These are phyloP conservation scores for Hypercompe scribonia DNA, from an alignment of 2,888 invertebrate species.

Conservation along the genomic window DNA sequence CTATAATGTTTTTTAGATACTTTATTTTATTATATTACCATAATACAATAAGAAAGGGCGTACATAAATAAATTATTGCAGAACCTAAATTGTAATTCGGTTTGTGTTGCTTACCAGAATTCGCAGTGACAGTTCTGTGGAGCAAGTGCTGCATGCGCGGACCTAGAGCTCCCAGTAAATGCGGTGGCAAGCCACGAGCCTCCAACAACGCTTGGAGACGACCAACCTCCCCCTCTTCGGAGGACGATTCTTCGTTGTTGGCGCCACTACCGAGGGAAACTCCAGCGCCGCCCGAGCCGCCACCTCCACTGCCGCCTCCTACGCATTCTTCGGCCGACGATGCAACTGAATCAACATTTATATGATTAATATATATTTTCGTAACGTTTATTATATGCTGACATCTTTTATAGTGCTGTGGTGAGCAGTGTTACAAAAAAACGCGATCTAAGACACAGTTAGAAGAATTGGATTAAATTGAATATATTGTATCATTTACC, in stretches of 20 bases:
- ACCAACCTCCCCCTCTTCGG: constrained; percentile 98
- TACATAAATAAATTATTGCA: not conserved
- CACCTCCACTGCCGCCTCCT: constrained; percentile 55
- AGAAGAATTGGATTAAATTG: not conserved
- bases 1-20: not conserved
- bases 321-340: constrained; percentile 76
- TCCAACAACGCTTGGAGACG: constrained; percentile 97
- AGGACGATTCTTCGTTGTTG: constrained; percentile 77
- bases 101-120: constrained; percentile 65
- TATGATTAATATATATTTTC: not conserved
- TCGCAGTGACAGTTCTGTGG: constrained; percentile 96
- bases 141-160: constrained; percentile 98
- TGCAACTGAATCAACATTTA: constrained; percentile 56
- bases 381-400: not conserved
- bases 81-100: not conserved
- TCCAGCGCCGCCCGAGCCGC: constrained; percentile 64
- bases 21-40: not conserved
- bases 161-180: constrained; percentile 97
- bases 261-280: constrained; percentile 66
- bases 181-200: constrained; percentile 98
- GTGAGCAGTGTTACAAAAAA: not conserved
- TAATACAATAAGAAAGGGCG: not conserved
- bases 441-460: not conserved
- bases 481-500: constrained; percentile 54
- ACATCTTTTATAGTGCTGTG: not conserved